A percentile compares a stretch with the other conserved stretches of the same genome.
These are phyloP conservation scores for Callionymus lyra DNA, from an alignment of 2,113 vertebrate species.

Conservation along the genomic window DNA sequence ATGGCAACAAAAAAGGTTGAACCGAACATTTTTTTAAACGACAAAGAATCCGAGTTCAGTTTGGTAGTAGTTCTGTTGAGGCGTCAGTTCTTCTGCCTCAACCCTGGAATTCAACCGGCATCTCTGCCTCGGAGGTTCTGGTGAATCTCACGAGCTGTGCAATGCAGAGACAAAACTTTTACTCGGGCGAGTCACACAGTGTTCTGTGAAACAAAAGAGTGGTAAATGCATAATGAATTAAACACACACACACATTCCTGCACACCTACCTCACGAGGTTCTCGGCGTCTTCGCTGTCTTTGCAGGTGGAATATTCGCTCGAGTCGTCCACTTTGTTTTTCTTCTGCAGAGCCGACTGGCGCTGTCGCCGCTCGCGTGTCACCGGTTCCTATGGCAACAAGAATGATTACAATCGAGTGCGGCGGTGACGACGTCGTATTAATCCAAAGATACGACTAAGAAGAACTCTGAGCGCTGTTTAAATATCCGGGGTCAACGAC, in stretches of 20 bases:
- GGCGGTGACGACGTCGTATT: background rate
- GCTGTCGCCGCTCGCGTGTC: constrained; percentile 82
- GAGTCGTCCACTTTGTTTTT: constrained; percentile 90
- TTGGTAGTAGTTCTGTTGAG: constrained; percentile 11
- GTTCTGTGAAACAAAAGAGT: too few relatives aligned
- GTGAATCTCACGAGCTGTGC: constrained; percentile 75
- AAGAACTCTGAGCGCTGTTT: too few relatives aligned
- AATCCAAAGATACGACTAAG: too few relatives aligned
- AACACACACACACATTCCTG: constrained; percentile 22
- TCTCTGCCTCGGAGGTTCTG: constrained; percentile 67
- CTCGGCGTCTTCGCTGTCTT: constrained; percentile 91
- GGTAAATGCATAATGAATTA: constrained; percentile 52
- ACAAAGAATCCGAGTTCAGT: too few relatives aligned
- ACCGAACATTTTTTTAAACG: too few relatives aligned
- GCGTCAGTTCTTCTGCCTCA: constrained; percentile 31
- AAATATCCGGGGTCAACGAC: too few relatives aligned
- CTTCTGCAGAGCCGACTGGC: constrained; percentile 84
- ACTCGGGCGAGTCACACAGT: too few relatives aligned
- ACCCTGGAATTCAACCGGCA: constrained; percentile 38
- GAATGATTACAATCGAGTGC: constrained; percentile 37
- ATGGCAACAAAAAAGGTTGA: too few relatives aligned
- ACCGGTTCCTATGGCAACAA: constrained; percentile 77
- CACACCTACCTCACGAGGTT: constrained; percentile 88
- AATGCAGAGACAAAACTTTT: constrained; percentile 78
- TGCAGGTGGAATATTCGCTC: constrained; percentile 87